These are phyloP conservation scores for Oreochromis spilurus DNA, from an alignment of 2,113 vertebrate genomes.

Conservation along the genomic window DNA sequence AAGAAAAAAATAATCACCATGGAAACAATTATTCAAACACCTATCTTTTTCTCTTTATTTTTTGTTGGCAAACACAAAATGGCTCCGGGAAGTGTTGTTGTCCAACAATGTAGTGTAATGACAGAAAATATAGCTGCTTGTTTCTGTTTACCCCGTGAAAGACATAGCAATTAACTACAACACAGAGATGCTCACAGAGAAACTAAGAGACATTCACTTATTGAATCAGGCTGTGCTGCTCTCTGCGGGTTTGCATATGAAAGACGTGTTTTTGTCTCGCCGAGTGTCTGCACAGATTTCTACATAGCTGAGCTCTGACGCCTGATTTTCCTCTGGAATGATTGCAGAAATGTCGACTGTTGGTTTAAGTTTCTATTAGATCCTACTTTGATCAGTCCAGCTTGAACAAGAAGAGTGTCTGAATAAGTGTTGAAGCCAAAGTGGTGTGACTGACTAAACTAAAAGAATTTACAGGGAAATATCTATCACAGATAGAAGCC, in stretches of 20 bases:
- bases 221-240: neutral
- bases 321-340: neutral
- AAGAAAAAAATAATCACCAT: conserved; percentile 66
- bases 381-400: neutral
- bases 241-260: conserved; percentile 3
- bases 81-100: conserved; percentile 64
- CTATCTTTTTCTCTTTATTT: neutral
- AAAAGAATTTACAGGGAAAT: neutral
- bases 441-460: neutral
- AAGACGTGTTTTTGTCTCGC: neutral
- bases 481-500: neutral
- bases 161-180: conserved; percentile 51
- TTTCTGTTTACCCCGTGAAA: conserved; percentile 55
- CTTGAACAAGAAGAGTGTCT: neutral
- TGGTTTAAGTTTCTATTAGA: neutral
- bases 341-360: neutral
- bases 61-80: conserved; percentile 48
- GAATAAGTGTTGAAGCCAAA: neutral
- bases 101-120: conserved; percentile 58
- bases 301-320: neutral
- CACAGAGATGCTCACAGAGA: neutral
- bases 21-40: conserved; percentile 71
- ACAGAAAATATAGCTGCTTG: conserved; percentile 35
- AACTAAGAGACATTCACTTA: neutral
- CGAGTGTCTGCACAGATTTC: neutral